A percentile compares a stretch with the other conserved stretches of the same genome.
Evolutionary conservation across 2,113 vertebrate species (phyloP).

Genomic region (Camelus bactrianus): DNA sequence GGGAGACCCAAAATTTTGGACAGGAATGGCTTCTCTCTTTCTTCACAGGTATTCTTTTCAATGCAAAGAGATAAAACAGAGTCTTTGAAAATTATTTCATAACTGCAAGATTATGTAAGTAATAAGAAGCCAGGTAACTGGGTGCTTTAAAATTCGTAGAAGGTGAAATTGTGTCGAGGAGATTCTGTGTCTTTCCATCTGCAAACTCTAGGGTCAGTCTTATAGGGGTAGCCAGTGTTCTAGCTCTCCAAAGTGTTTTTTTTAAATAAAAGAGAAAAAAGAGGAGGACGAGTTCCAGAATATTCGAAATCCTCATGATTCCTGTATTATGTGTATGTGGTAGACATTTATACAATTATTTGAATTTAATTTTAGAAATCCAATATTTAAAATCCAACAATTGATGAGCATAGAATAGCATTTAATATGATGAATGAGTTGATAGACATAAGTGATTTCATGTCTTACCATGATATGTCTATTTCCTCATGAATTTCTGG

Average conservation of each 20-base stretch:
- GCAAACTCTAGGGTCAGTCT: background rate
- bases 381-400: background rate
- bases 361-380: slow-evolving; percentile 33
- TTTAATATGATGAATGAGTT: background rate
- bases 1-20: slow-evolving; percentile 53
- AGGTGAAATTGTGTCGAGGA: background rate
- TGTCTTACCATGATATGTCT: background rate
- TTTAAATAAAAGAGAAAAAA: background rate
- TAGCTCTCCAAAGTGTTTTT: background rate
- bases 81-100: slow-evolving; percentile 46
- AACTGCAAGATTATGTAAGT: slow-evolving; percentile 29
- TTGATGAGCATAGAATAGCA: background rate
- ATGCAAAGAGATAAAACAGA: background rate
- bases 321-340: background rate
- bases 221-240: background rate
- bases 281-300: background rate
- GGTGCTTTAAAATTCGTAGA: background rate
- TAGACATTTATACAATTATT: background rate
- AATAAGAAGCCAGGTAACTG: background rate
- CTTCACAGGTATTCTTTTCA: slow-evolving; percentile 40
- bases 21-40: slow-evolving; percentile 35
- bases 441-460: background rate
- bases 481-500: background rate
- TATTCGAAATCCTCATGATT: background rate
- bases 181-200: background rate